Evolutionary conservation across 2,113 vertebrate genomes (phyloP), one percentile per base, ranked within the genome.

Genomic region (Formicarius rufipectus): DNA sequence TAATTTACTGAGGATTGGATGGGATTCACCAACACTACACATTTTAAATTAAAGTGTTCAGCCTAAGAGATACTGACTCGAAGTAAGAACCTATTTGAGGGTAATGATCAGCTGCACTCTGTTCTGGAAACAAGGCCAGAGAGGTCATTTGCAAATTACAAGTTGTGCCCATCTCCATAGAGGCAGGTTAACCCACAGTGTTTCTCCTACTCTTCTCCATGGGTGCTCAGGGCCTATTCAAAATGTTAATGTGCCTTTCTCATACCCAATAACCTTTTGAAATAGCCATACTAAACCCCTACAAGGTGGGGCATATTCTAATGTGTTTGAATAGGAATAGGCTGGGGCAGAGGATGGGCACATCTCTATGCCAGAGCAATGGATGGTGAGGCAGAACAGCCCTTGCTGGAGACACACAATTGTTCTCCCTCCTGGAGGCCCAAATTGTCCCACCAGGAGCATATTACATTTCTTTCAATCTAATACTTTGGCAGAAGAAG

Each of bases 1-100:
- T 81, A 42, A 96, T 94, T 94, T 87, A 62, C 78, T 71, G 53
- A 85, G 78, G 81, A 91, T 73, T 93, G 85, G 9, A 21, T 59
- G 68, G 93, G 87, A 96, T 91, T 96, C 89, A 76, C 66, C 81
- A 78, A 64, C 60, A 50, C 28, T 55, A 73, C 53, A 53, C 8
- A 7, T 28, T 84, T 24, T 58, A 66, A 91, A 93, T 89, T 82
- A 94, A 85, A 94, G 67, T 3, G 0, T 62, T 80, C 94, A 90
- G 62, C 71, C 67, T n/a, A 69, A 53, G 58, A 85, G 49, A 52
- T 24, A 60, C 66, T 31, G 37, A 14, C 45, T 73, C 7, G 27
- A 59, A 67, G 78, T 31, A 59, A 75, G 84, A 71, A 35, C 23
- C 59, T 66, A 12, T 55, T 76, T 2, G 3, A 82, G 14, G 60